Conservation (phyloP, 2,113 vertebrate genomes). For the Hyperoodon ampullatus region DNA sequence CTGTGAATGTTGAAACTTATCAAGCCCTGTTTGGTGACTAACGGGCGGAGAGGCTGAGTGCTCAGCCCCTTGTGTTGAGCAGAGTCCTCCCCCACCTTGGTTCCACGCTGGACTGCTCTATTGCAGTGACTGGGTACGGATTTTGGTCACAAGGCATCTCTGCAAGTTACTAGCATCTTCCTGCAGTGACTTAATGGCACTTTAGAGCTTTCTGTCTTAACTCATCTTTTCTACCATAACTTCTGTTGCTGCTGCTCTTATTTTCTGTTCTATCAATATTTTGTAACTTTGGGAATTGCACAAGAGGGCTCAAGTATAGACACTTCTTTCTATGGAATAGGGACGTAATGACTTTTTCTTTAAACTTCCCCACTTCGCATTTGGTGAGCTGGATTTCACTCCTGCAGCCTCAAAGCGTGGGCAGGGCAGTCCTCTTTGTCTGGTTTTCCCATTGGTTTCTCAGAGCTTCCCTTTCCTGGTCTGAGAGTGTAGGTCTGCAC, state of each 20-base stretch:
- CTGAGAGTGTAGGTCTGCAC: neutral
- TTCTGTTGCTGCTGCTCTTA: neutral
- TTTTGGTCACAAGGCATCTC: neutral
- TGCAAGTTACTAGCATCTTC: neutral
- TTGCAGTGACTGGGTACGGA: neutral
- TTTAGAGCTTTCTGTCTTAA: neutral
- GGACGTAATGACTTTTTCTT: neutral
- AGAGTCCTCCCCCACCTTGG: neutral
- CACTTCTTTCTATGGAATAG: neutral
- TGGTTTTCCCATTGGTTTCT: neutral
- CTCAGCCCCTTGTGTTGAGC: neutral
- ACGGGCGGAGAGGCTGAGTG: neutral
- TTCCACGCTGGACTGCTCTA: neutral
- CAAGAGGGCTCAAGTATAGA: neutral
- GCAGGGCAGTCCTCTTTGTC: neutral
- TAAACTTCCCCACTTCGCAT: neutral
- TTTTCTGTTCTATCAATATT: neutral
- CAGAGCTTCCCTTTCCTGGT: neutral
- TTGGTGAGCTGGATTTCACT: neutral
- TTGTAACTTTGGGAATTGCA: neutral
- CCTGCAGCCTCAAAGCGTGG: accelerated
- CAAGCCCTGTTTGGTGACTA: neutral
- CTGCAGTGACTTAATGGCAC: neutral
- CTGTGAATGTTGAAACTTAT: neutral
- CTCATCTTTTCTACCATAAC: neutral